Percentiles rank a stretch among this genome's conserved stretches.
Conservation (phyloP, 1,140 invertebrate genomes). For the Papilio helenus region DNA sequence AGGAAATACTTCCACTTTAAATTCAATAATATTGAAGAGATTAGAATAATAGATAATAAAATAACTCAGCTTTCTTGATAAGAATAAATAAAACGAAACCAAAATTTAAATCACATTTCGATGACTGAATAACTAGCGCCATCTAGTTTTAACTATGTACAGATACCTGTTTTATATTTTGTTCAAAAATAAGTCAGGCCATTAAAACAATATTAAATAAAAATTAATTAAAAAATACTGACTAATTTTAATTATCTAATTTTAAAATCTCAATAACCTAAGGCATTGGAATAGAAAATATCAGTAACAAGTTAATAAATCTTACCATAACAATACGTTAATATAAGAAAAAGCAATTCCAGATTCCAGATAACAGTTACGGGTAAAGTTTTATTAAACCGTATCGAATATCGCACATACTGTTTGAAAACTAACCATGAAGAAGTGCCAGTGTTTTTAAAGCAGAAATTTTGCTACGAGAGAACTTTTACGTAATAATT, state of each 20-base stretch:
- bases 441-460: slow-evolving; percentile 11
- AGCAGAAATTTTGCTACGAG: not conserved
- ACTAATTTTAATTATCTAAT: no score
- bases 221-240: no score
- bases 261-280: no score
- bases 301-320: not conserved
- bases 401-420: slow-evolving; percentile 14
- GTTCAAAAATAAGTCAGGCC: no score
- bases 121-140: no score
- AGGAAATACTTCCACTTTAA: not conserved
- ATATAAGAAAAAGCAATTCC: slow-evolving; percentile 10
- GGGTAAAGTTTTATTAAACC: slow-evolving; percentile 21
- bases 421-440: slow-evolving; percentile 18
- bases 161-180: no score
- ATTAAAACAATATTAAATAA: no score
- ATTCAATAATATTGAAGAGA: not conserved
- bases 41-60: not conserved
- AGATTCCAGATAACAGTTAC: not conserved
- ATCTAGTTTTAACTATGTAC: no score
- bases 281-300: no score
- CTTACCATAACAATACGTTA: not conserved
- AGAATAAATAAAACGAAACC: not conserved
- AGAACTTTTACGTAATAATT: not conserved
- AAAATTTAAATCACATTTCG: not conserved
- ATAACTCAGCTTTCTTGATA: not conserved